Base-by-base conservation (phyloP, 2,797 vertebrate genomes). In the Mallotus villosus region DNA sequence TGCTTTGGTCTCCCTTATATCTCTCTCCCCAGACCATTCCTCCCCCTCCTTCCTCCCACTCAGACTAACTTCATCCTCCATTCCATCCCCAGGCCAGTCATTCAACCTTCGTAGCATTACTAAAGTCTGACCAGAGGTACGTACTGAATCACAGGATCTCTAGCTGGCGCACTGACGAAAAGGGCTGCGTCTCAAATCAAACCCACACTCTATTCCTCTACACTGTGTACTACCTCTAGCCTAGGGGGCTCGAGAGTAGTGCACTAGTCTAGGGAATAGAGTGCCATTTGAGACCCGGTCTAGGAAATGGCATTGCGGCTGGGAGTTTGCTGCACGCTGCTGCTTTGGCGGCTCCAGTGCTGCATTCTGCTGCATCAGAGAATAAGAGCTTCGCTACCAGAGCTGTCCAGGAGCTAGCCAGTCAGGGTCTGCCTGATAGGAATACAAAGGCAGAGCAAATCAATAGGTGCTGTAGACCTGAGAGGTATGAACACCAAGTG, bases 51-150 rank as follows among this genome's bases (percentile, higher is more conserved):
- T 65, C 59, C 46, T 61, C 49, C 55, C 71, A 77, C 72, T 81
- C 66, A 71, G 49, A 75, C 78, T 75, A 29, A 25, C 78, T 72
- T 60, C 78, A 75, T 76, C 72, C 76, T 90, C 84, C 88, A 89
- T 90, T 82, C 89, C 90, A 89, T 85, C 82, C 87, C 82, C 87
- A 93, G 93, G 92, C 86, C 92, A 91, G 81, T 88, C 81, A 75
- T 80, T 88, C 81, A 87, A 85, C 72, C 88, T 90, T 77, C 92
- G 91, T 92, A 92, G 89, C 86, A 89, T 94, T 80, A 90, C 92
- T 91, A 94, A 94, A 88, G 92, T 93, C 81, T 93, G 86, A 93
- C 69, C 68, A 41, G 83, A 93, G 92, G 92, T 94, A 93, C 74
- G 92, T 93, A 90, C 83, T n/a, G 17, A 29, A 24, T 62, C 27